Base-by-base conservation (phyloP, 1,140 invertebrate species). In the Magallana angulata region DNA sequence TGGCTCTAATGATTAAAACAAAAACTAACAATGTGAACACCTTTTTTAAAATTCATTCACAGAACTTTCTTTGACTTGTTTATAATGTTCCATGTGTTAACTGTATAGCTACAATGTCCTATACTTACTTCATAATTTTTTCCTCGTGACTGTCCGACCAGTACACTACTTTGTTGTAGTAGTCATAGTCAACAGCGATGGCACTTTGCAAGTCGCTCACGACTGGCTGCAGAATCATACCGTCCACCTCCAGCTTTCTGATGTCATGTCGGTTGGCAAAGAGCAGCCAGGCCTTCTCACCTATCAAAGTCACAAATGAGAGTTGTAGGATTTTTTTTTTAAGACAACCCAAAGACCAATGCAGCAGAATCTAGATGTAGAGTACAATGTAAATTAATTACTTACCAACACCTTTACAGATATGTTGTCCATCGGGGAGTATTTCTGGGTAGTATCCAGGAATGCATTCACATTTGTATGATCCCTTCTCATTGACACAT, bases 111-210 rank as follows among this genome's bases (percentile, higher is more conserved):
- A 48, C 36, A 48, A 2, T 14, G 4, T 58, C 12, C 14, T 24
- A 81, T 24, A 80, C 89, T 91, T 88, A 94, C 92, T 92, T 98
- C 94, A 97, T 98, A 91, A 99, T 98, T 94, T 97, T 97, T 93
- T 98, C 97, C 91, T 97, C 97, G 14, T 96, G 96, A 57, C 98
- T 97, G 95, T 99, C 98, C 93, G 97, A 98, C 98, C 98, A 99
- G 92, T 98, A 98, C 83, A 99, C 97, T 96, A 97, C 98, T 83
- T 97, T 97, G 6, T 97, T 98, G 87, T 97, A 96, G 94, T 98
- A 98, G 3, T 98, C 92, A 90, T 90, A 94, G 84, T 94, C 94
- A 82, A 94, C 87, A 76, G 93, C 92, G 85, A 94, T 91, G 18
- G 94, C 93, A 86, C 97, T 97, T 92, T 85, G 18, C 9, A 91